Evolutionary conservation across 1,140 invertebrate species (phyloP), one percentile per base, ranked within the genome.

Genomic region (Rhagoletis pomonella): DNA sequence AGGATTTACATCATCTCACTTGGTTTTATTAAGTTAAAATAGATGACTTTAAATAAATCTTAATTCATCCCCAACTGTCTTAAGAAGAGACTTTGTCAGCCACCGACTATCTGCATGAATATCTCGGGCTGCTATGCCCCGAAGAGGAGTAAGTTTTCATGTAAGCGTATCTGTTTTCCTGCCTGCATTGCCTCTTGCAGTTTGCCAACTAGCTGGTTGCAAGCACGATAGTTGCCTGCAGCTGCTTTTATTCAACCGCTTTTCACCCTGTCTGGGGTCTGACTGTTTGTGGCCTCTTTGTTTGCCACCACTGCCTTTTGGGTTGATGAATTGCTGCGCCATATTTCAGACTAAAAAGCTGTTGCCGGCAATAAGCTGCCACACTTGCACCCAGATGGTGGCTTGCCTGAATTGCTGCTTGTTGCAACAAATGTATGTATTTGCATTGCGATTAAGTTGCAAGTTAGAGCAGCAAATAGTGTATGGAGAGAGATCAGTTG

Each of bases 11-110:
- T 86, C 55, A 62, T 86, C 47, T 86, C 85, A 42, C 59, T 86
- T 19, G 85, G 17, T 86, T 65, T 65, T 86, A 86, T 86, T 65
- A 86, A 44, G 85, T 65, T 86, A 44, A 86, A 86, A 86, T 65
- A 62, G 59, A 86, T 50, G 85, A 86, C 85, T 86, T 86, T 86
- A 86, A 86, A 86, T 86, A 86, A 86, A 86, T 86, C 85, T 86
- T 65, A 42, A 81, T 81, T 81, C 73, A 81, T 55, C 73, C n/a
- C 17, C 47, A 19, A 29, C 73, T 81, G 73, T 81, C 73, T 81
- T 81, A 19, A 17, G 29, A 29, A 29, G 47, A 55, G 73, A 81
- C 73, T 47, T 55, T 81, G 73, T 58, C 73, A 19, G 47, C 39
- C 47, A n/a, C 39, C 14, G n/a, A 44, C 42, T 58, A 12, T 55